These are phyloP conservation scores for Platyscapa corneri DNA, from an alignment of 1,140 invertebrate genomes.

Conservation along the genomic window DNA sequence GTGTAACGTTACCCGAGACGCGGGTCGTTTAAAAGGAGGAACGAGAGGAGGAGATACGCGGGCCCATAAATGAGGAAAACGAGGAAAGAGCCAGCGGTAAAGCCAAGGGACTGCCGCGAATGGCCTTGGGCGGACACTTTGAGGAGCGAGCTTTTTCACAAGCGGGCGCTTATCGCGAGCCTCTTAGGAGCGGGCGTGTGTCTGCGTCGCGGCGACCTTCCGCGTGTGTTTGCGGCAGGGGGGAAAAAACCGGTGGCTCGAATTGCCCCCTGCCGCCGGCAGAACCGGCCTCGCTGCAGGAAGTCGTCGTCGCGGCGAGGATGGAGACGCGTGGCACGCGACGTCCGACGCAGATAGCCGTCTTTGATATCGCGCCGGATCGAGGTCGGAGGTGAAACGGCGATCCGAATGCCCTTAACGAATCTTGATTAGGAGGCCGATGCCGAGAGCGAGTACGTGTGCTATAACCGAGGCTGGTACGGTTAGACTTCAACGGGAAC, in stretches of 20 bases:
- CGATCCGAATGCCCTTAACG: constrained; percentile 24
- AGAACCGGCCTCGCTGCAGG: background rate
- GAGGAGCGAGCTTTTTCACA: background rate
- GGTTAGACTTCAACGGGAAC: constrained; percentile 25
- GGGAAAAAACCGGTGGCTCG: background rate
- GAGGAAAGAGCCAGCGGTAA: background rate
- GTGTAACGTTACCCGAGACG: background rate
- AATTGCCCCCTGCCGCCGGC: background rate
- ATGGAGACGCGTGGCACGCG: constrained; percentile 22
- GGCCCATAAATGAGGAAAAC: no score
- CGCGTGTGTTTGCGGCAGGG: no score
- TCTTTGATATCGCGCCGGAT: constrained; percentile 20
- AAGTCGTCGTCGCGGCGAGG: background rate
- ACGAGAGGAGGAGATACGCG: background rate
- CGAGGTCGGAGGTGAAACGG: constrained; percentile 29
- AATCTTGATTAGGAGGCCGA: constrained; percentile 33
- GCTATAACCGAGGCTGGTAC: constrained; percentile 2
- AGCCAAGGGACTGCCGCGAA: background rate
- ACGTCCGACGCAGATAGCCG: constrained; percentile 12
- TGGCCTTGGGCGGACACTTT: background rate
- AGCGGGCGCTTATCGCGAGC: no score
- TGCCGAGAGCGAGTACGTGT: background rate
- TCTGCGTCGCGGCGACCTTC: background rate
- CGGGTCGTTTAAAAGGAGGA: background rate
- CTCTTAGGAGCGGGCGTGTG: no score